Evolutionary conservation across 2,888 invertebrate species (phyloP), one percentile per base, ranked within the genome.

Genomic region (Leptarthrus brevirostris): DNA sequence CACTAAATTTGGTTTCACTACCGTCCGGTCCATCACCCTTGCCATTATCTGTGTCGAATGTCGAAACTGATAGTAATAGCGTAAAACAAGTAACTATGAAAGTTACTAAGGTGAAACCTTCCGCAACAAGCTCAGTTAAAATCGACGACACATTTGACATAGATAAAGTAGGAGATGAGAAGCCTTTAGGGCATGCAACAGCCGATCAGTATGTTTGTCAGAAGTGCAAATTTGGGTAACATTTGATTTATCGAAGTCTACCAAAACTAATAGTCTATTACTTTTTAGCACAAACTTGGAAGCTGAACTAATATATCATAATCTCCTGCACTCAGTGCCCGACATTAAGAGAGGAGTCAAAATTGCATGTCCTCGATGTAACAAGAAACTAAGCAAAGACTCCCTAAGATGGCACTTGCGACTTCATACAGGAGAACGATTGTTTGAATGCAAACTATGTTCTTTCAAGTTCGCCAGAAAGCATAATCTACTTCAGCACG

Each of bases 251-350:
- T n/a, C n/a, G n/a, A n/a, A n/a, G n/a, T n/a, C n/a, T n/a, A n/a
- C n/a, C n/a, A n/a, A n/a, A n/a, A n/a, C n/a, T n/a, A n/a, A n/a
- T n/a, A n/a, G n/a, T n/a, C n/a, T n/a, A n/a, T n/a, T 34, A 36
- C 16, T 52, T 72, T 74, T 8, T 24, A 79, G 77, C 5, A 89
- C 91, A 0, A 86, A 89, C 69, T 90, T 90, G 0, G 87, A 90
- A 76, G 89, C 93, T 0, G 93, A 93, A 80, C 87, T 91, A 72
- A 86, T 92, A 73, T 93, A 90, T 81, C 94, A 94, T 83, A 88
- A 90, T 77, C 88, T 91, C 0, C 85, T 93, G 0, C 93, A 93
- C 80, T 84, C 85, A 0, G 77, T 79, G 20, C 78, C 78, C 3
- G 73, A 86, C 0, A 80, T 86, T 0, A 74, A 77, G 20, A 80